These are phyloP conservation scores for Hemiscyllium ocellatum DNA, from an alignment of 2,113 vertebrate genomes.

Conservation along the genomic window DNA sequence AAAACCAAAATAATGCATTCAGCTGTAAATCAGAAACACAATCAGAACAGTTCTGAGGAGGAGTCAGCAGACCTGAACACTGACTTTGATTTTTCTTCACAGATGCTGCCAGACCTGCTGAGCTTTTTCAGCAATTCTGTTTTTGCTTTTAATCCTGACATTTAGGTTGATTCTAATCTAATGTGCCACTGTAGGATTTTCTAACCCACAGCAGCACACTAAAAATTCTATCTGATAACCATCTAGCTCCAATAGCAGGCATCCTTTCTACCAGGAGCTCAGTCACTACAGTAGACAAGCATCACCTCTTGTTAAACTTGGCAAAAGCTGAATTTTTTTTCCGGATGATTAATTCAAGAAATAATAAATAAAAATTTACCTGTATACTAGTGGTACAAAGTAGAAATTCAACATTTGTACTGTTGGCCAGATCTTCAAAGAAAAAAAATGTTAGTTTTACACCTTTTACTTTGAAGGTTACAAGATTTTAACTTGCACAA, in stretches of 20 bases:
- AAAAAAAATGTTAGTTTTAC: slow-evolving; percentile 8
- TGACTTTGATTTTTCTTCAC: too few relatives aligned
- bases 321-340: neutral
- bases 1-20: too few relatives aligned
- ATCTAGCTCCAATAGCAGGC: neutral
- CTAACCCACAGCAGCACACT: neutral
- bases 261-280: neutral
- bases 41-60: too few relatives aligned
- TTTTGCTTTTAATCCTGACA: neutral
- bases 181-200: neutral
- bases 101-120: too few relatives aligned
- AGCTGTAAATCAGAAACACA: too few relatives aligned
- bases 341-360: neutral
- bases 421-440: slow-evolving; percentile 33
- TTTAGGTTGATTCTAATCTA: neutral
- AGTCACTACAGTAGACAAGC: neutral
- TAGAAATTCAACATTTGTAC: slow-evolving; percentile 29
- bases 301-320: neutral
- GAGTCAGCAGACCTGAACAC: too few relatives aligned
- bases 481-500: neutral
- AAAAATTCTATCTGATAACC: neutral
- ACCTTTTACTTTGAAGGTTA: neutral
- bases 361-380: neutral
- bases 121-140: too few relatives aligned
- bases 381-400: slow-evolving; percentile 22